These are phyloP conservation scores for Chrysomela aeneicollis DNA, from an alignment of 2,888 invertebrate genomes.

Conservation along the genomic window DNA sequence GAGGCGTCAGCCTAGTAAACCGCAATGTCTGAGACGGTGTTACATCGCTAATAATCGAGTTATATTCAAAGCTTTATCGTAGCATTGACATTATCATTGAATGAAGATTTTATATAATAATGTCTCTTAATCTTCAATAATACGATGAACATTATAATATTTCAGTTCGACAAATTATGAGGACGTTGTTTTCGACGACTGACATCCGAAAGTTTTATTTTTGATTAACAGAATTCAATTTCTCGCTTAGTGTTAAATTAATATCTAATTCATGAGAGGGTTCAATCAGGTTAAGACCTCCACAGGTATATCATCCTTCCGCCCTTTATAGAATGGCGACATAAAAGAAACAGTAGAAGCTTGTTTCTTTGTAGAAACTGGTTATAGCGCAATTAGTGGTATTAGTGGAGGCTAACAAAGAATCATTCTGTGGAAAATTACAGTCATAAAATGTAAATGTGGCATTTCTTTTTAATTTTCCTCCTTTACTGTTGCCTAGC, in stretches of 20 bases:
- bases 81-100: no score
- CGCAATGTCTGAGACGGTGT: no score
- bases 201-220: no score
- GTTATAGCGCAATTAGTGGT: slow-evolving; percentile 36
- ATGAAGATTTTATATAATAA: no score
- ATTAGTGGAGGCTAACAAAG: slow-evolving; percentile 30
- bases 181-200: no score
- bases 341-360: neutral
- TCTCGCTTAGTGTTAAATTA: neutral
- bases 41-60: no score
- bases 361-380: neutral
- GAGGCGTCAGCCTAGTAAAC: no score
- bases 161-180: no score
- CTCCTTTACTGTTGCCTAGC: slow-evolving; percentile 26
- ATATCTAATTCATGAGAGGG: neutral
- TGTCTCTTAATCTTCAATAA: no score
- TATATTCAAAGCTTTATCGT: no score
- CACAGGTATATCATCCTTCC: neutral
- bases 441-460: slow-evolving; percentile 39
- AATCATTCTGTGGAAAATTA: slow-evolving; percentile 34
- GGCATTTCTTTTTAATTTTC: slow-evolving; percentile 39
- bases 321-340: neutral
- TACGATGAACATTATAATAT: no score
- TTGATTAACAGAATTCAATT: no score
- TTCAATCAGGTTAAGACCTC: neutral